phyloP scores from a whole-genome alignment of 2,888 invertebrate species.

The Nymphalis polychloros region DNA sequence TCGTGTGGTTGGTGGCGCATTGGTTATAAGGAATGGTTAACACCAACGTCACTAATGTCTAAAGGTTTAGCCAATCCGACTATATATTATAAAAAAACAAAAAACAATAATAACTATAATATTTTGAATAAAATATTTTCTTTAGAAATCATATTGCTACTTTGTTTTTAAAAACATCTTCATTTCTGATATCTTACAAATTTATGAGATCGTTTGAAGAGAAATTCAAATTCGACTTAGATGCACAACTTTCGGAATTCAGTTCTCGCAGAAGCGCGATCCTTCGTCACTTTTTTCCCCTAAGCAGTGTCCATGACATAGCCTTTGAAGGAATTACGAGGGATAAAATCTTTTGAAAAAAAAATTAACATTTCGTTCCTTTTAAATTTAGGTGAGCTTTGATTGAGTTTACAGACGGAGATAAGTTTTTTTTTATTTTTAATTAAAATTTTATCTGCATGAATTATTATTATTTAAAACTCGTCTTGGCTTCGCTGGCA shows the following conservation, averaged over 20 bases:
- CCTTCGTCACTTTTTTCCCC: slow-evolving; percentile 15
- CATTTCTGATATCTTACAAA: background rate
- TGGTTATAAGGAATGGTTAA: too few species aligned
- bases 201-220: background rate
- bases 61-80: too few species aligned
- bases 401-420: background rate
- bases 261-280: slow-evolving; percentile 5
- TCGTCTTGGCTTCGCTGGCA: too few species aligned
- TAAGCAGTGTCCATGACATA: slow-evolving; percentile 8
- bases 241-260: slow-evolving; percentile 8
- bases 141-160: background rate
- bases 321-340: slow-evolving; percentile 7
- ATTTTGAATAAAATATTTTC: too few species aligned
- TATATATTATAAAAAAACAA: too few species aligned
- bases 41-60: too few species aligned
- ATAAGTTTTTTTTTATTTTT: background rate
- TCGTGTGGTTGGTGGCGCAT: too few species aligned
- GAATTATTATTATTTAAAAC: too few species aligned
- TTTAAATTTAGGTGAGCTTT: background rate
- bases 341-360: slow-evolving; percentile 13
- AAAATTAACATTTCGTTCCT: slow-evolving; percentile 1
- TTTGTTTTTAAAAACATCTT: background rate
- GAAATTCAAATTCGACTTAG: slow-evolving; percentile 3
- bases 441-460: too few species aligned
- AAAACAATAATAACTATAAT: too few species aligned